Evolutionary conservation across 1,140 invertebrate genomes (phyloP), one percentile per base, ranked within the genome.

Genomic region (Coelopa frigida): DNA sequence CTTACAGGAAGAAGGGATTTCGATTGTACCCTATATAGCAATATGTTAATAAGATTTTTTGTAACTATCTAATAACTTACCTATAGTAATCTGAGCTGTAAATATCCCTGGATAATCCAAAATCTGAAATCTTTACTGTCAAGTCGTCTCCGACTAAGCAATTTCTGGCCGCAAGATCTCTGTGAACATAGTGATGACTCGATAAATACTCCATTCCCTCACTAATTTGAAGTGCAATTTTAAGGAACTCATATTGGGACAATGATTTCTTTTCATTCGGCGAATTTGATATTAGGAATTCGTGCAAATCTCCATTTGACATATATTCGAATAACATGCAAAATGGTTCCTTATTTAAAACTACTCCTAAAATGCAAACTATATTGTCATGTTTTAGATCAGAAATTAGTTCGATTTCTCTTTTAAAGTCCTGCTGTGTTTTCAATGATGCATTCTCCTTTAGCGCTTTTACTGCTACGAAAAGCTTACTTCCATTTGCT

Each of bases 301-400:
- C 93, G 64, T 97, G 92, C 7, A 98, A 72, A 72, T 98, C 93
- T 3, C 94, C 94, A 61, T 90, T 82, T 2, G 85, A 84, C 89
- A 94, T 95, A 62, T 92, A 95, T 68, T 97, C 94, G 73, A 96
- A 97, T 3, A 97, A 73, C 90, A 97, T 94, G 63, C 91, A 95
- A 66, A 90, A 82, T 1, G 93, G 93, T 57, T 94, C 88, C 44
- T 93, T 88, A 53, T 87, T 85, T 37, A 92, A 76, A 39, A 92
- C 86, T 3, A 97, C 91, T 0, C 93, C 94, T 14, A 97, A 75
- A 37, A 98, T 79, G 71, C 91, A 94, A 33, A 97, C 92, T 52
- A 98, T 94, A 67, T 97, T 96, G 1, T 92, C 89, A 75, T 98
- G 94, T 44, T 87, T 80, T 32, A 98, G 72, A 68, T 95, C 91